A percentile compares a stretch with the other conserved stretches of the same genome.
Conservation (phyloP, 2,888 invertebrate species). For the Toxonevra muliebris region DNA sequence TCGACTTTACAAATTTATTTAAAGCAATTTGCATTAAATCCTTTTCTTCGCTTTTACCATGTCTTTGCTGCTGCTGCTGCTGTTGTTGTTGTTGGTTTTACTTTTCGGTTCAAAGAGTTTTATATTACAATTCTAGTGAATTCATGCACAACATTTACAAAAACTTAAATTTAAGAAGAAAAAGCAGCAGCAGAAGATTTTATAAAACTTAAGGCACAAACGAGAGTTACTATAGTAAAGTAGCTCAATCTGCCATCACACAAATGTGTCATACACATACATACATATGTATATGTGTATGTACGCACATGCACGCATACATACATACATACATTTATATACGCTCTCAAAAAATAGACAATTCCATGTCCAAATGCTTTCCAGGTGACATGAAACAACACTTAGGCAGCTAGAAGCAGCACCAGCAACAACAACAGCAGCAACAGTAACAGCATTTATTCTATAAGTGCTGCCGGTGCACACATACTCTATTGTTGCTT, state of each 20-base stretch:
- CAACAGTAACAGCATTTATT: too few species aligned
- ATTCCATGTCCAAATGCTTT: conserved; percentile 65
- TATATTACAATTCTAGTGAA: conserved; percentile 43
- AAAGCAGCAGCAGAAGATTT: not conserved
- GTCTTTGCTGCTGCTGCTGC: conserved; percentile 6
- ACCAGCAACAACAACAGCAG: too few species aligned
- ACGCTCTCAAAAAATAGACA: conserved; percentile 54
- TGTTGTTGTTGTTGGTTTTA: conserved; percentile 14
- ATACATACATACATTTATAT: conserved; percentile 31
- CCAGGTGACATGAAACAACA: conserved; percentile 66
- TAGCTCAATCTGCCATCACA: conserved; percentile 6
- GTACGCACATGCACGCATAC: conserved; percentile 6
- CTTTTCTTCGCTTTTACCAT: conserved; percentile 42
- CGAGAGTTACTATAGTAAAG: not conserved
- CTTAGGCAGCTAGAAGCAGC: conserved; percentile 54
- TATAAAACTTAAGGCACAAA: too few species aligned
- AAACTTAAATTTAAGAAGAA: conserved; percentile 49
- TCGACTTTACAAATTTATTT: conserved; percentile 53
- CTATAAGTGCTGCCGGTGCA: conserved; percentile 33
- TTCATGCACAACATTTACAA: conserved; percentile 45
- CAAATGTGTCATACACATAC: not conserved
- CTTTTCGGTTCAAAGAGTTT: conserved; percentile 38
- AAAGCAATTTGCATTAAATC: conserved; percentile 58
- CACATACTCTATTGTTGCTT: not conserved
- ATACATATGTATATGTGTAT: not conserved